Evolutionary conservation across 2,888 invertebrate species (phyloP).

Genomic region (Brenthis hecate): DNA sequence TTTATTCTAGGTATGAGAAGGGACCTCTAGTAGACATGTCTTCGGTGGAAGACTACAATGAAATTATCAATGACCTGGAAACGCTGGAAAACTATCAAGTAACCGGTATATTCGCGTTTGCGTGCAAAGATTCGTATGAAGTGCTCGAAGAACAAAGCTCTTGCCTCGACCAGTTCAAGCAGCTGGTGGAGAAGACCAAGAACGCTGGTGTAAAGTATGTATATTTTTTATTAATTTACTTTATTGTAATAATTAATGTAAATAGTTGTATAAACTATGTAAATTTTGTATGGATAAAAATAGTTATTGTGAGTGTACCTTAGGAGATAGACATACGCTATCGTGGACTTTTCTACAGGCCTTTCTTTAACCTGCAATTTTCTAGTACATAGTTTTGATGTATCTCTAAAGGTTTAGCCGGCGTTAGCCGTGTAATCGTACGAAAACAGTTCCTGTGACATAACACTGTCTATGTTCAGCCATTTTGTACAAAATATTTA

Average conservation of each 20-base stretch:
- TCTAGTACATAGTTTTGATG: too few species aligned
- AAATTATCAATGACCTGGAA: slow-evolving; percentile 45
- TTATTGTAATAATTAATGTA: background rate
- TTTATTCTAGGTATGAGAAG: slow-evolving; percentile 85
- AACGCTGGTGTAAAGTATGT: slow-evolving; percentile 74
- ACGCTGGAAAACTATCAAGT: slow-evolving; percentile 50
- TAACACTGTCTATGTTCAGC: too few species aligned
- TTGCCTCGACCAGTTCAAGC: slow-evolving; percentile 54
- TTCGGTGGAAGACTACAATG: slow-evolving; percentile 42
- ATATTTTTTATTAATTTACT: background rate
- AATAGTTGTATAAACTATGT: background rate
- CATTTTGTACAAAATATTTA: too few species aligned
- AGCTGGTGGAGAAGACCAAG: slow-evolving; percentile 72
- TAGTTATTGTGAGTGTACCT: too few species aligned
- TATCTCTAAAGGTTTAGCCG: too few species aligned
- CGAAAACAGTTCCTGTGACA: too few species aligned
- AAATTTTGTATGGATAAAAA: too few species aligned
- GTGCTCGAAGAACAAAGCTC: slow-evolving; percentile 64
- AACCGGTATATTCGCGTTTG: slow-evolving; percentile 85
- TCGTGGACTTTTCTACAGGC: too few species aligned
- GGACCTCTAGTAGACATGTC: slow-evolving; percentile 88
- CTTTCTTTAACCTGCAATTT: too few species aligned
- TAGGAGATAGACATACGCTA: too few species aligned
- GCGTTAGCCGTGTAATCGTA: too few species aligned
- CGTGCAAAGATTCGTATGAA: slow-evolving; percentile 82